Conservation (phyloP, 92 coral and sea anemone genomes). For the Chrysogorgia sp. region DNA sequence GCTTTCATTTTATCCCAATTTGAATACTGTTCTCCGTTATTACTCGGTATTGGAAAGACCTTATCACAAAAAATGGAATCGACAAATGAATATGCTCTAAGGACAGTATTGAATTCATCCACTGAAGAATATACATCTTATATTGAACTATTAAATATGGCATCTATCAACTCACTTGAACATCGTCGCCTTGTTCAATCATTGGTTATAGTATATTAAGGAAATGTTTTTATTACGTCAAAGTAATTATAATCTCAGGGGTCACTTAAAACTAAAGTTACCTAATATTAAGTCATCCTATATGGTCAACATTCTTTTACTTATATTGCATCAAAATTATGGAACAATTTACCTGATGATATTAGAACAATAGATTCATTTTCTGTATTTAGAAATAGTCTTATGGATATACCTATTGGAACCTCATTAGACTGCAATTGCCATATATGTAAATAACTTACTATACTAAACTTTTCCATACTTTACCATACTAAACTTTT, state of each 20-base stretch:
- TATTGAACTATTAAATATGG: background rate
- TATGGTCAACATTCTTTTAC: slow-evolving; percentile 22
- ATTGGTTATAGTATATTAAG: too few species aligned
- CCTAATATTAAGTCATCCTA: slow-evolving; percentile 14
- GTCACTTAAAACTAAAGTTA: slow-evolving; percentile 1
- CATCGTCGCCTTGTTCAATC: too few species aligned
- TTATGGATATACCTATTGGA: too few species aligned
- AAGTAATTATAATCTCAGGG: slow-evolving; percentile 11
- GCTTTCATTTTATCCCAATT: too few species aligned
- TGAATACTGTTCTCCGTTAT: too few species aligned
- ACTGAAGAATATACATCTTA: background rate
- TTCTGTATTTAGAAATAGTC: background rate
- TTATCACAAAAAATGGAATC: too few species aligned
- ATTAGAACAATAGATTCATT: slow-evolving; percentile 17
- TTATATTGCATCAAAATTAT: slow-evolving; percentile 23
- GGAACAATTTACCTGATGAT: slow-evolving; percentile 40
- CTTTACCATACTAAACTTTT: too few species aligned
- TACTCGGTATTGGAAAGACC: too few species aligned
- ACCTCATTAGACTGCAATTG: too few species aligned
- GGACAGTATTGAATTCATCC: background rate
- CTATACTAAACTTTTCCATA: too few species aligned
- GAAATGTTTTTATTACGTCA: background rate
- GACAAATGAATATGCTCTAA: background rate
- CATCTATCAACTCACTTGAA: background rate
- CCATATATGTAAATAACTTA: too few species aligned